Evolutionary conservation across 1,140 invertebrate genomes (phyloP).

Genomic region (Homalodisca vitripennis): DNA sequence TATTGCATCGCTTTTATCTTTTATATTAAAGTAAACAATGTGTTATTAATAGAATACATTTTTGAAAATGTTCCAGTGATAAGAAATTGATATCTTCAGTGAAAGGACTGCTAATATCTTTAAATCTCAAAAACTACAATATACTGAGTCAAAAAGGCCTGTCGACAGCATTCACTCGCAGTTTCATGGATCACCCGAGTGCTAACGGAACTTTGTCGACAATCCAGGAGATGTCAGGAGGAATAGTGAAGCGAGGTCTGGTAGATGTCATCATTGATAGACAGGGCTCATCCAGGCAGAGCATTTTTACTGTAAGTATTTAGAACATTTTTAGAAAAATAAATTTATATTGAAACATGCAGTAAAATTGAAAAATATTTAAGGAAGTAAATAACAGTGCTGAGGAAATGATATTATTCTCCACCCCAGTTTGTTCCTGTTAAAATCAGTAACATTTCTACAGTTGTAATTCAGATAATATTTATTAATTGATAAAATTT

Average conservation of each 20-base stretch:
- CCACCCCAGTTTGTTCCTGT: too few species aligned
- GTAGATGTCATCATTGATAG: conserved; percentile 69
- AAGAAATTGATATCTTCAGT: conserved; percentile 48
- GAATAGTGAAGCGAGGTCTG: conserved; percentile 70
- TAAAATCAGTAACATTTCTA: too few species aligned
- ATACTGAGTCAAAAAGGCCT: conserved; percentile 64
- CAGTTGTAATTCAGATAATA: too few species aligned
- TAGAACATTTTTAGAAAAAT: too few species aligned
- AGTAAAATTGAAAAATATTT: too few species aligned
- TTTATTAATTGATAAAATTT: too few species aligned
- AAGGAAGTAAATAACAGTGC: too few species aligned
- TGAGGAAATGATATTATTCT: too few species aligned
- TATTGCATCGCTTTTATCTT: too few species aligned
- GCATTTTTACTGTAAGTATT: conserved; percentile 50
- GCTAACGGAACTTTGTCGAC: conserved; percentile 70
- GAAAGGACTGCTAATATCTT: conserved; percentile 46
- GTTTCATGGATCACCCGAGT: conserved; percentile 56
- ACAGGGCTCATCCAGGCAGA: conserved; percentile 50
- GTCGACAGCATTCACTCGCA: conserved; percentile 66
- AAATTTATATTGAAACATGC: neutral
- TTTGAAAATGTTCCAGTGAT: conserved; percentile 31
- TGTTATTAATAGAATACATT: too few species aligned
- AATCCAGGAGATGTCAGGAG: conserved; percentile 71
- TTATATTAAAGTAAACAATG: too few species aligned
- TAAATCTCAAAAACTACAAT: conserved; percentile 64